Conservation (phyloP, 2,797 vertebrate species). For the Leptodactylus fallax region DNA sequence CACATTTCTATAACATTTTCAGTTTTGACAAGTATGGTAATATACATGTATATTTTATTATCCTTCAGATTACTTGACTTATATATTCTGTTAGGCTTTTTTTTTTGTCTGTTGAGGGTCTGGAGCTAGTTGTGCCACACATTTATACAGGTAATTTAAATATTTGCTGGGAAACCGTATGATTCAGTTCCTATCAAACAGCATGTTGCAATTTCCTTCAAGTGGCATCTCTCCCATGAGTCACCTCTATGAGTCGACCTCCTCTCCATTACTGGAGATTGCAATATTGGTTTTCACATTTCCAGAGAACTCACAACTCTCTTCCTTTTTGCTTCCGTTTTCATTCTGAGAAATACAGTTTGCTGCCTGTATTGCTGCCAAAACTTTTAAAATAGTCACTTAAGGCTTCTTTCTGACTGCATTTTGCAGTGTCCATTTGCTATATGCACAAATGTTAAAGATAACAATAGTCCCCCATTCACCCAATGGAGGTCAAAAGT, state of each 20-base stretch:
- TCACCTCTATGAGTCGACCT: constrained; percentile 32
- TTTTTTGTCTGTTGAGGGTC: background rate
- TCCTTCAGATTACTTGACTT: background rate
- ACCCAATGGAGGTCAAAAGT: too few relatives aligned
- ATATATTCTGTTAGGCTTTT: background rate
- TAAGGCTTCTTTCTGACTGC: background rate
- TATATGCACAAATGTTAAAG: too few relatives aligned
- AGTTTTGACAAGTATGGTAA: background rate
- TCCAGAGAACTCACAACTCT: constrained; percentile 6
- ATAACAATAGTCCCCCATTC: too few relatives aligned
- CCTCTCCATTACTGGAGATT: constrained; percentile 45
- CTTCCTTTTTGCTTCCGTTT: background rate
- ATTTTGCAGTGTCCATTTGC: too few relatives aligned
- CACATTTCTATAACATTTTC: too few relatives aligned
- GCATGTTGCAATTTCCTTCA: constrained; percentile 39
- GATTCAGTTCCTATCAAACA: constrained; percentile 37
- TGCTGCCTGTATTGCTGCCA: background rate
- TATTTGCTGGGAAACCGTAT: constrained; percentile 22
- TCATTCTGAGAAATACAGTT: constrained; percentile 8
- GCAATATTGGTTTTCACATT: constrained; percentile 35
- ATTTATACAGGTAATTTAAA: background rate
- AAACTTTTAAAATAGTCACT: background rate
- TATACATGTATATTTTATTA: background rate
- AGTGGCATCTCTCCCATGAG: constrained; percentile 27
- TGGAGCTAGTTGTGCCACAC: background rate